phyloP scores from a whole-genome alignment of 1,140 invertebrate genomes.

The Drosophila sechellia region DNA sequence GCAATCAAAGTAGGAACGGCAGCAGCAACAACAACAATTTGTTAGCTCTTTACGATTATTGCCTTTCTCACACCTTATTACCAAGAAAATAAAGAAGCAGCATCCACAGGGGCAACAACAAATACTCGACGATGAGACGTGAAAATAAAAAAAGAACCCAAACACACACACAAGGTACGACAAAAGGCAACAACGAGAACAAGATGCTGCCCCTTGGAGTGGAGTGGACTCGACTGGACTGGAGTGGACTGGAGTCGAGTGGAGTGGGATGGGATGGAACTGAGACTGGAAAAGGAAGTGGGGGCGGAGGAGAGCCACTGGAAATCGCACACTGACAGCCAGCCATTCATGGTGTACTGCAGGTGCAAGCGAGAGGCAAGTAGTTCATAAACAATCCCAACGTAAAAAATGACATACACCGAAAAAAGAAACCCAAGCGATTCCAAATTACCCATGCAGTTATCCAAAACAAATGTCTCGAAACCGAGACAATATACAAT shows the following conservation, averaged over 20 bases:
- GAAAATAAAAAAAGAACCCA: conserved; percentile 50
- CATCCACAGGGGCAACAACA: conserved; percentile 38
- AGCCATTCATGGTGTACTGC: conserved; percentile 15
- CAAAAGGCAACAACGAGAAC: conserved; percentile 38
- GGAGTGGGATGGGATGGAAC: conserved; percentile 6
- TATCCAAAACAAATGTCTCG: neutral
- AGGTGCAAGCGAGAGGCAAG: conserved; percentile 16
- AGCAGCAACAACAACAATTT: conserved; percentile 75
- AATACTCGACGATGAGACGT: conserved; percentile 66
- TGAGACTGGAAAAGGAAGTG: conserved; percentile 4
- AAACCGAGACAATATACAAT: neutral
- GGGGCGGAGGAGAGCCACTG: conserved; percentile 28
- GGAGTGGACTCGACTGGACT: conserved; percentile 20
- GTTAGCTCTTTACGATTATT: conserved; percentile 84
- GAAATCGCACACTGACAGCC: conserved; percentile 51
- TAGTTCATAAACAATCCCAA: conserved; percentile 43
- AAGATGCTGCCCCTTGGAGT: conserved; percentile 51
- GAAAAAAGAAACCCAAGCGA: neutral
- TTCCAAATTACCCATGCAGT: neutral
- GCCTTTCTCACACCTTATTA: conserved; percentile 84
- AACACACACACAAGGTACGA: conserved; percentile 25
- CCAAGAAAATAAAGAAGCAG: conserved; percentile 80
- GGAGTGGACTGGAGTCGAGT: conserved; percentile 2
- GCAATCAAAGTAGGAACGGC: conserved; percentile 32
- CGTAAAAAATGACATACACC: conserved; percentile 37